Evolutionary conservation across 2,113 vertebrate species (phyloP), one percentile per base, ranked within the genome.

Genomic region (Phyllopteryx taeniolatus): DNA sequence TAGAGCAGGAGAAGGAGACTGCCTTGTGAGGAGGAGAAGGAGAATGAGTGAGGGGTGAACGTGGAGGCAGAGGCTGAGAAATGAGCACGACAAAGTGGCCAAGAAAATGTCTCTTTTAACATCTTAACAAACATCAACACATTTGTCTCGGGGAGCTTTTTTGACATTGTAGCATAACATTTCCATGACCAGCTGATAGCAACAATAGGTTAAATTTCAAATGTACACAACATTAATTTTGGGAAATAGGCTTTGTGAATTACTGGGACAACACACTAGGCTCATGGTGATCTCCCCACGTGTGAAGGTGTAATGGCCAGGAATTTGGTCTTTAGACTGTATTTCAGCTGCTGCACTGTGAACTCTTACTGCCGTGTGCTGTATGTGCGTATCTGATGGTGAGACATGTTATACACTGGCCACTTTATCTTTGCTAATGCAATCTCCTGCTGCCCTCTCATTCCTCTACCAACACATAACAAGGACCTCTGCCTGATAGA

Each of bases 1-100:
- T 83, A 79, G 82, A 87, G 87, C 77, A 83, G 84, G 84, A 88
- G 89, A 89, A 79, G 83, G 85, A 80, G 87, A 75, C 78, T 80
- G 84, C 81, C 78, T 79, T 73, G 82, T 74, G 82, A 81, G 71
- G 46, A 47, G 69, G 62, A 43, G 71, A 64, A 75, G 62, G 39
- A 11, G 73, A 82, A 70, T 43, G 85, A 86, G 79, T 67, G 85
- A 89, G 80, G 85, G 81, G 77, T 85, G 75, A 82, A 78, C 75
- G 79, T 15, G 4, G 71, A 79, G 79, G 83, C 74, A 76, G 65
- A 61, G 79, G 62, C 42, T 81, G 83, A 81, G 83, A 86, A 87
- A 86, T 57, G 62, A 84, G 77, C 76, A 10, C 39, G 31, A 76
- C 49, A 62, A 39, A 0, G 1, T 39, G 61, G 51, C 69, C 78